phyloP scores from a whole-genome alignment of 2,888 invertebrate species.

The Euspilapteryx auroguttella region DNA sequence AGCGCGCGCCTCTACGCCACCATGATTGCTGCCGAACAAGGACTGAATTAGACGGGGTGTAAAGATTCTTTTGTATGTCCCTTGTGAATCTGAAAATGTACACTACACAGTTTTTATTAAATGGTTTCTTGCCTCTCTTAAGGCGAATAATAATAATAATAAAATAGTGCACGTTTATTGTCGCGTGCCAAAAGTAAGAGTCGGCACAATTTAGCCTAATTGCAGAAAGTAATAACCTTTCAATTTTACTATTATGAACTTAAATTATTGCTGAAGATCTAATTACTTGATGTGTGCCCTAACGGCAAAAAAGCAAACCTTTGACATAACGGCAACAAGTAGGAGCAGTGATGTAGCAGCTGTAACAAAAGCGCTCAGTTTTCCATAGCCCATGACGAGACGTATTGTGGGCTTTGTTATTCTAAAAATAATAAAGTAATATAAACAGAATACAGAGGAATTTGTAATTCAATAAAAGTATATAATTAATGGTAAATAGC shows the following conservation, averaged over 20 bases:
- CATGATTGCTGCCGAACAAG: slow-evolving; percentile 31
- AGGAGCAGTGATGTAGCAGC: slow-evolving; percentile 34
- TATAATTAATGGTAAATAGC: neutral
- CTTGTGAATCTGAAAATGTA: neutral
- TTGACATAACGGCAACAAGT: slow-evolving; percentile 47
- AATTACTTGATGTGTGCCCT: no score
- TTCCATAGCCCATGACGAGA: slow-evolving; percentile 42
- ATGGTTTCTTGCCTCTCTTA: no score
- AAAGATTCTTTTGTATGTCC: neutral
- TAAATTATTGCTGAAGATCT: no score
- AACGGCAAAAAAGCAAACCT: slow-evolving; percentile 17
- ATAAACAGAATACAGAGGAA: neutral
- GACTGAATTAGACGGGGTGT: neutral
- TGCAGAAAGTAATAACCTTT: no score
- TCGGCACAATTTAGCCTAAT: no score
- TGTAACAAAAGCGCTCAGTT: slow-evolving; percentile 40
- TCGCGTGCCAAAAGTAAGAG: no score
- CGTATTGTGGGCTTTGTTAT: slow-evolving; percentile 50
- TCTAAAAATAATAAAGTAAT: slow-evolving; percentile 21
- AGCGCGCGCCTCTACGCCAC: slow-evolving; percentile 45
- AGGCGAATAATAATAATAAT: no score
- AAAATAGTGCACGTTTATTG: no score
- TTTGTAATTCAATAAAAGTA: slow-evolving; percentile 1
- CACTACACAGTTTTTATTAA: neutral
- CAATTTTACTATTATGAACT: no score